A percentile compares a stretch with the other conserved stretches of the same genome.
These are phyloP conservation scores for Typhlomys cinereus DNA, from an alignment of 2,113 vertebrate species.

Conservation along the genomic window DNA sequence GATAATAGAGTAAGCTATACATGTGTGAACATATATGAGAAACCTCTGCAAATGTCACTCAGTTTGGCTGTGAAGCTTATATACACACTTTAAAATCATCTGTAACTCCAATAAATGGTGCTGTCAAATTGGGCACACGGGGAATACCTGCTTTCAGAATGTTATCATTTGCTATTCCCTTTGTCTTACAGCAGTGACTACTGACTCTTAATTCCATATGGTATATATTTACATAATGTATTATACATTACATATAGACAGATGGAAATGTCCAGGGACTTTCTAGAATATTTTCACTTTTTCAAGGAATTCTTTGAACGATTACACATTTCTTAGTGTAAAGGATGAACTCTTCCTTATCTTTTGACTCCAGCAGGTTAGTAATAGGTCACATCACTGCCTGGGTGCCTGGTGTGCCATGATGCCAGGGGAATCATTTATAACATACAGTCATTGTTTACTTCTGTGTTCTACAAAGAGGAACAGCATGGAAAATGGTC, in stretches of 20 bases:
- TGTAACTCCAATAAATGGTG: neutral
- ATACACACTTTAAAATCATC: neutral
- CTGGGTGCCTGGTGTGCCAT: too few species aligned
- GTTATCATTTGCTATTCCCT: neutral
- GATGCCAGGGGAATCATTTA: neutral
- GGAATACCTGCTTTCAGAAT: neutral
- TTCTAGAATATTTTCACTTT: constrained; percentile 33
- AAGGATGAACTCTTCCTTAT: neutral
- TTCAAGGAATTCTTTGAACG: neutral
- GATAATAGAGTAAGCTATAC: neutral
- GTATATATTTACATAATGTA: neutral
- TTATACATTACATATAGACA: neutral
- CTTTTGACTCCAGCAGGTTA: neutral
- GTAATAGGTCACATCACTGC: neutral
- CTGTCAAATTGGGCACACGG: neutral
- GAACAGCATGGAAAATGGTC: neutral
- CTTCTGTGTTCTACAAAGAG: neutral
- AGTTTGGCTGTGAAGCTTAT: neutral
- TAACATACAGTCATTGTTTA: neutral
- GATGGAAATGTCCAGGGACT: neutral
- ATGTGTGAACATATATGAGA: too few species aligned
- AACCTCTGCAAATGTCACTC: neutral
- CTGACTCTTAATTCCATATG: neutral
- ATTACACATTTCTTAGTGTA: neutral
- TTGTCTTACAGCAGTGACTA: neutral